Percentiles rank a stretch among this genome's conserved stretches.
phyloP scores from a whole-genome alignment of 2,888 invertebrate genomes.

The Rugalucina vietnamica region DNA sequence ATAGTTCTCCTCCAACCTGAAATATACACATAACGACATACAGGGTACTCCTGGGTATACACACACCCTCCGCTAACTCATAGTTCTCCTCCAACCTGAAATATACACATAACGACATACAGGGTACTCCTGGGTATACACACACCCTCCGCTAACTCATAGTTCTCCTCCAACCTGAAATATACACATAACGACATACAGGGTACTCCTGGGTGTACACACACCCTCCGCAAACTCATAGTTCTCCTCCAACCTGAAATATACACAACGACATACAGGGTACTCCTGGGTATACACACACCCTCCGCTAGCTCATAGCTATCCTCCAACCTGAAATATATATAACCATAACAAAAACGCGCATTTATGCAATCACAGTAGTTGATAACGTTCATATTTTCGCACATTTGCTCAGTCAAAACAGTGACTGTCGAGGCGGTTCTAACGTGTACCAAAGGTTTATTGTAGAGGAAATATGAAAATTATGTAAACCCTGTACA shows the following conservation, averaged over 20 bases:
- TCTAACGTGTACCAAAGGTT: too few species aligned
- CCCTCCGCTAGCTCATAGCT: conserved; percentile 86
- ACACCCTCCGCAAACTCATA: conserved; percentile 86
- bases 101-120: too few species aligned
- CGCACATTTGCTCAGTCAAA: too few species aligned
- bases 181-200: too few species aligned
- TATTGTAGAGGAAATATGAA: too few species aligned
- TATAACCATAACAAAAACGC: too few species aligned
- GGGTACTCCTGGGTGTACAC: conserved; percentile 85
- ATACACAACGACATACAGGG: conserved; percentile 81
- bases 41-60: conserved; percentile 85
- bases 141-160: conserved; percentile 85
- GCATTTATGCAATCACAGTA: too few species aligned
- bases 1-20: conserved; percentile 85
- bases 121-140: conserved; percentile 85
- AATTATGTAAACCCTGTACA: too few species aligned
- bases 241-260: conserved; percentile 84
- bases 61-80: conserved; percentile 85
- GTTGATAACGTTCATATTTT: too few species aligned
- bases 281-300: conserved; percentile 85
- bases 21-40: too few species aligned
- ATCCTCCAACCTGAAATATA: conserved; percentile 84
- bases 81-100: conserved; percentile 85
- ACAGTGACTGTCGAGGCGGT: too few species aligned
- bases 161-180: conserved; percentile 85